Percentiles rank a stretch among this genome's conserved stretches.
Conservation (phyloP, 37 sponge, comb jelly and placozoan species). For the Tethya wilhelma region DNA sequence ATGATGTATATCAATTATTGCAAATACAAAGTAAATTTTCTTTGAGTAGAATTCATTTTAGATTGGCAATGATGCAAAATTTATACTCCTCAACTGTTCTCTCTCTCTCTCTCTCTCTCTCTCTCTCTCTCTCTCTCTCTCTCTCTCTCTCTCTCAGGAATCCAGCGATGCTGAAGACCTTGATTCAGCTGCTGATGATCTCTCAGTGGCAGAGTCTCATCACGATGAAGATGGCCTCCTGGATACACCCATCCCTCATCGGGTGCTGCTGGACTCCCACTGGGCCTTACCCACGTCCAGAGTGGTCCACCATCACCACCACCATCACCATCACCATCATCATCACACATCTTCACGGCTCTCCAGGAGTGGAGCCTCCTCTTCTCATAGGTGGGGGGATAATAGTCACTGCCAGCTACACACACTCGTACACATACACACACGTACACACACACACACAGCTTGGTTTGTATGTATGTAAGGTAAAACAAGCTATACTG, state of each 20-base stretch:
- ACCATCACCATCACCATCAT: conserved; percentile 5
- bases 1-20: no score
- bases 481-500: no score
- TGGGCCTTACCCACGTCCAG: conserved; percentile 62
- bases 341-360: conserved; percentile 8
- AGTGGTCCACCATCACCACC: neutral
- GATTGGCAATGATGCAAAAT: no score
- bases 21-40: no score
- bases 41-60: no score
- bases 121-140: neutral
- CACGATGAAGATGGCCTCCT: conserved; percentile 43
- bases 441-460: neutral
- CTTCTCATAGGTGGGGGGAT: no score
- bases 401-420: conserved; percentile 2
- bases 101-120: neutral
- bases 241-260: neutral
- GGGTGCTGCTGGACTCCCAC: conserved; percentile 28
- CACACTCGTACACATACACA: neutral
- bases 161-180: conserved; percentile 67
- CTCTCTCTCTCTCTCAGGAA: conserved; percentile 17
- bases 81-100: neutral
- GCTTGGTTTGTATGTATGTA: no score
- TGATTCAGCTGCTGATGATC: conserved; percentile 52
- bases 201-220: conserved; percentile 28
- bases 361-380: neutral